Evolutionary conservation across 2,888 invertebrate species (phyloP).

Genomic region (Torymus texanus): DNA sequence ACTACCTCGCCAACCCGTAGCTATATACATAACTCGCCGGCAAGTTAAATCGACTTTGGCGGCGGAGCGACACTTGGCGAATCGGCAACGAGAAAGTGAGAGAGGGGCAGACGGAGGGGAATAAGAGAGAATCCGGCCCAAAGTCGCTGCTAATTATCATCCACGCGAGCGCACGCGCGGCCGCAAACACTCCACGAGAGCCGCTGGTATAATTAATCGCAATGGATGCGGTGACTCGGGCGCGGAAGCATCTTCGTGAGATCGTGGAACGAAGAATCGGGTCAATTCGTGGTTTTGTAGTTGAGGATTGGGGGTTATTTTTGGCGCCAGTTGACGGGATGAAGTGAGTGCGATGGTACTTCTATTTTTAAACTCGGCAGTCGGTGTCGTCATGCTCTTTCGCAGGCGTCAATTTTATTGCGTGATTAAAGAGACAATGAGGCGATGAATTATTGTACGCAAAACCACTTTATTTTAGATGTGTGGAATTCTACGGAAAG

Average conservation of each 20-base stretch:
- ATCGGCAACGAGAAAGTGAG: conserved; percentile 24
- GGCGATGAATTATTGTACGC: too few species aligned
- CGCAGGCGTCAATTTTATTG: too few species aligned
- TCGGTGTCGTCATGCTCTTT: too few species aligned
- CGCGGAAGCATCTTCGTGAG: neutral
- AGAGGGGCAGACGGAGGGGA: too few species aligned
- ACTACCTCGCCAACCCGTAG: too few species aligned
- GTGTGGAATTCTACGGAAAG: too few species aligned
- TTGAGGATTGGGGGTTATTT: neutral
- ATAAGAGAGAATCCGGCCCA: too few species aligned
- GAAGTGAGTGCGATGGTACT: too few species aligned
- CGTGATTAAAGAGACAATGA: too few species aligned
- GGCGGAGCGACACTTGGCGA: conserved; percentile 35
- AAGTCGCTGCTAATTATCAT: conserved; percentile 39
- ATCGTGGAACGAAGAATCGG: neutral
- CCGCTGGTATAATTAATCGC: conserved; percentile 31
- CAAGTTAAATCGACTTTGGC: conserved; percentile 48
- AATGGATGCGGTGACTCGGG: neutral
- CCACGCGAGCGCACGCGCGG: neutral
- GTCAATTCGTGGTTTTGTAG: neutral
- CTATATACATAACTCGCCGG: conserved; percentile 13
- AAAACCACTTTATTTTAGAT: too few species aligned
- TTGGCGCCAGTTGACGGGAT: neutral
- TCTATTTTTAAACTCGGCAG: too few species aligned
- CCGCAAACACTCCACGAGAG: neutral